Evolutionary conservation across 2,888 invertebrate species (phyloP), one percentile per base, ranked within the genome.

Genomic region (Drosophila mulleri): DNA sequence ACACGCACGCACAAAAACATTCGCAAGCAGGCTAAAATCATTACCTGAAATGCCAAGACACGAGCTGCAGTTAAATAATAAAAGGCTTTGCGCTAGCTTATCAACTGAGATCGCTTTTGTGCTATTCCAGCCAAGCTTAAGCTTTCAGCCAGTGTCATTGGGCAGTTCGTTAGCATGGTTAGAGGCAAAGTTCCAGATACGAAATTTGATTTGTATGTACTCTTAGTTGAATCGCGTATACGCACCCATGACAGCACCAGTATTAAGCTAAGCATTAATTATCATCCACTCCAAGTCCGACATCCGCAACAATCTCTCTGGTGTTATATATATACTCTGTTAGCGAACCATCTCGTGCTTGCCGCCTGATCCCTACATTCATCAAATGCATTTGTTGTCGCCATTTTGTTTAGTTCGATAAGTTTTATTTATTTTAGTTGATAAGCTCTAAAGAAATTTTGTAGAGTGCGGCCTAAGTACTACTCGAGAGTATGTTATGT

Each of bases 191-290:
- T 75, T 62, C 67, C 71, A 76, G 64, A 62, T 20, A 65, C 42
- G n/a, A 67, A 32, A 45, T 53, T 57, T 50, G 54, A 60, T 53
- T 63, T 79, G 45, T 68, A 57, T 54, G 64, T 70, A 64, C 56
- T 70, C 62, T 39, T 87, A 83, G 88, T 83, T 69, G 48, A 88
- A 79, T 83, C 68, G 63, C 73, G 79, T 78, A 74, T 75, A 37
- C 75, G 85, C 89, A 84, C 65, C 83, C 90, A 89, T 87, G 83
- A 88, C 83, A 82, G 88, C 90, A 88, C 89, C 84, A 84, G 84
- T 84, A 84, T 84, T 84, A 84, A 54, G 89, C 90, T 88, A 80
- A 88, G 88, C 83, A 89, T 80, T 78, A 78, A 89, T 80, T 78
- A 78, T 52, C 23, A 78, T 50, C 23, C 48, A 41, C 48, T 29